A percentile compares a stretch with the other conserved stretches of the same genome.
phyloP scores from a whole-genome alignment of 1,140 invertebrate species.

The Rhopalosiphum maidis region DNA sequence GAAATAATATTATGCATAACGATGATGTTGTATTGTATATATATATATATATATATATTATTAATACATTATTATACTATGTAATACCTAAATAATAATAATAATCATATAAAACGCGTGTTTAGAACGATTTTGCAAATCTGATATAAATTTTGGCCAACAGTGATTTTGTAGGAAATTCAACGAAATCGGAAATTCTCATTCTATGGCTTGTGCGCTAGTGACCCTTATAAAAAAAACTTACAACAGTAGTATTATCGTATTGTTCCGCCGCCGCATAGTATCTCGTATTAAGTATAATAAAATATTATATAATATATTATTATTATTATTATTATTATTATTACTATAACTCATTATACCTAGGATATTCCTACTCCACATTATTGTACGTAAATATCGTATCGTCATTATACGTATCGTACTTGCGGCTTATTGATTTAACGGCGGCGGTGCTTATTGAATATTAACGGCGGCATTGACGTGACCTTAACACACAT shows the following conservation, averaged over 20 bases:
- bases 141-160: too few species aligned
- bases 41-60: too few species aligned
- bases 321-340: too few species aligned
- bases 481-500: conserved; percentile 42
- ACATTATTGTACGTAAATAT: not conserved
- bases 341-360: not conserved
- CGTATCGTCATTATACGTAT: not conserved
- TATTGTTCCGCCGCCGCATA: not conserved
- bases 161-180: too few species aligned
- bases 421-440: not conserved
- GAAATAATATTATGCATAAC: not conserved
- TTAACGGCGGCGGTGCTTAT: not conserved
- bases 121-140: not conserved
- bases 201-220: not conserved
- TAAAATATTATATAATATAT: too few species aligned
- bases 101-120: too few species aligned
- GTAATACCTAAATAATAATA: not conserved
- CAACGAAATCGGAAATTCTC: not conserved
- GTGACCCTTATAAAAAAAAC: not conserved
- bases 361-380: not conserved
- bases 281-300: too few species aligned
- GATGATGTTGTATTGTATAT: too few species aligned
- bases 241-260: not conserved
- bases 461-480: conserved; percentile 26
- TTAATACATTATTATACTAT: not conserved